phyloP scores from a whole-genome alignment of 1,140 invertebrate species.

The Drosophila elegans region DNA sequence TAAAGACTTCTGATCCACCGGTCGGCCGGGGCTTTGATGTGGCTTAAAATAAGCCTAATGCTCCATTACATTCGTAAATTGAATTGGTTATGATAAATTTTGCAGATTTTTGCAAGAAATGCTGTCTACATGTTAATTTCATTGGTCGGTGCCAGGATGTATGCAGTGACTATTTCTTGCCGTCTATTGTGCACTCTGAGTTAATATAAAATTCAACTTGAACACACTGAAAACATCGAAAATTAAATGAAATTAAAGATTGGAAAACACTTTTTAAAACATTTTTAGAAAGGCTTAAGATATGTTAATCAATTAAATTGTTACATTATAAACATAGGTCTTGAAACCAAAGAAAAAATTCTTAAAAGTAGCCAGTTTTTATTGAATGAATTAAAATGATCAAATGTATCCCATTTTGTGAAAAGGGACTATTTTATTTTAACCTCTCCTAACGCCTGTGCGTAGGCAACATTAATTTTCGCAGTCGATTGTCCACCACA shows the following conservation, averaged over 20 bases:
- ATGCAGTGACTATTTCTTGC: background rate
- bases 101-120: background rate
- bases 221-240: background rate
- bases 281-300: too few species aligned
- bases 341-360: too few species aligned
- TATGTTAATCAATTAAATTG: too few species aligned
- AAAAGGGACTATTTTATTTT: too few species aligned
- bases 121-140: background rate
- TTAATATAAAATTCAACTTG: background rate
- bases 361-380: too few species aligned
- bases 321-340: too few species aligned
- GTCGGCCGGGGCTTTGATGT: slow-evolving; percentile 55
- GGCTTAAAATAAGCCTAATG: slow-evolving; percentile 24
- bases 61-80: slow-evolving; percentile 40
- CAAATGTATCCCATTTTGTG: too few species aligned
- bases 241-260: too few species aligned
- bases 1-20: slow-evolving; percentile 32
- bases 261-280: too few species aligned
- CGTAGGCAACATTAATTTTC: slow-evolving; percentile 63
- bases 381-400: too few species aligned
- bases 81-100: slow-evolving; percentile 12
- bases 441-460: slow-evolving; percentile 29
- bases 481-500: slow-evolving; percentile 37
- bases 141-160: background rate
- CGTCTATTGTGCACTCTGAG: background rate